Evolutionary conservation across 1,140 invertebrate genomes (phyloP).

Genomic region (Drosophila willistoni): DNA sequence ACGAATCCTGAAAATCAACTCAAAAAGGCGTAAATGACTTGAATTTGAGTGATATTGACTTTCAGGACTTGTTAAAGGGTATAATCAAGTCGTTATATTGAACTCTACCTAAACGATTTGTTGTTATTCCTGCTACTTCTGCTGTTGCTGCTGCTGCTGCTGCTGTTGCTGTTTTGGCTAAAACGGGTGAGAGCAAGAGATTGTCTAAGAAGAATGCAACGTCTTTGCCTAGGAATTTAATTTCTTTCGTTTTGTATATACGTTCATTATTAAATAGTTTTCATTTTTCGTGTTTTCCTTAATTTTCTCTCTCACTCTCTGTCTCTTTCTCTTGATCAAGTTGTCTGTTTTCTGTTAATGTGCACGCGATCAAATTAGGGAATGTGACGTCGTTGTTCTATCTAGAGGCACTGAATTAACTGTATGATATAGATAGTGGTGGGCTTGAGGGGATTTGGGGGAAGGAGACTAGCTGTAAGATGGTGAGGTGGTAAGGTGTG

Average conservation of each 20-base stretch:
- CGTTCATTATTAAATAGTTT: conserved; percentile 70
- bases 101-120: background rate
- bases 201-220: conserved; percentile 36
- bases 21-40: no score
- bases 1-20: no score
- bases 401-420: conserved; percentile 5
- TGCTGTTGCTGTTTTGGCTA: background rate
- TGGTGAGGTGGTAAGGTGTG: background rate
- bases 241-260: conserved; percentile 65
- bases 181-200: conserved; percentile 11
- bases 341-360: conserved; percentile 48
- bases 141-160: background rate
- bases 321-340: conserved; percentile 56
- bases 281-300: conserved; percentile 25
- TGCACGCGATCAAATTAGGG: conserved; percentile 53
- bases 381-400: conserved; percentile 50
- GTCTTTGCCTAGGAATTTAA: conserved; percentile 63
- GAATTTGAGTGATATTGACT: no score
- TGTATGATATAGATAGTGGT: background rate
- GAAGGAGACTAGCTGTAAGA: background rate
- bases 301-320: conserved; percentile 23
- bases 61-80: conserved; percentile 10
- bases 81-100: background rate
- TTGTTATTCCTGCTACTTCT: no score
- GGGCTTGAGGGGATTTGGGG: background rate